Evolutionary conservation across 2,888 invertebrate genomes (phyloP), one percentile per base, ranked within the genome.

Genomic region (Brachyptera putata): DNA sequence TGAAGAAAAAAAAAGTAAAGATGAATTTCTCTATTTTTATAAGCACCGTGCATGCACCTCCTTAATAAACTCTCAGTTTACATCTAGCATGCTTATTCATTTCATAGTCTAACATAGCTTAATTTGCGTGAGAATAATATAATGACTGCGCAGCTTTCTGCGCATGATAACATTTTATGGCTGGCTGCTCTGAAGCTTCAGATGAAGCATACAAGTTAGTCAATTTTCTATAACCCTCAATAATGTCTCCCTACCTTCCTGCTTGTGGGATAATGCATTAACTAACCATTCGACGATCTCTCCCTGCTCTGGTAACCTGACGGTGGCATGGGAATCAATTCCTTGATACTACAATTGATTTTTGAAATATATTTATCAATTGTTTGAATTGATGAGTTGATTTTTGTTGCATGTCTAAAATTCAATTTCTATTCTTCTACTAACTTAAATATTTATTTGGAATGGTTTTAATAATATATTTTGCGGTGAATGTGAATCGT

Each of bases 181-280:
- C 41, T 41, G 41, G 41, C 2, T 41, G 41, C 16, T 41, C 21
- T 41, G 41, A 18, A 21, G 41, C 41, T 16, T 41, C 41, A 18
- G 3, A 18, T 18, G 7, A 9, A 41, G 21, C 21, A 18, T 16
- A 18, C 41, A 41, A 41, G 41, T 41, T 41, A 41, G n/a, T 41
- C 41, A 39, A 11, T 41, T 18, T 21, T n/a, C n/a, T n/a, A n/a
- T n/a, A 41, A 18, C 41, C 41, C 41, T 41, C 16, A 46, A 37
- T 36, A 16, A 41, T 18, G 56, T 58, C 63, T 63, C 63, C 63
- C 63, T 63, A 61, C 63, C 63, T 63, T 61, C 61, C 58, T 61
- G 58, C 58, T 58, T 43, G 34, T 56, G 46, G 56, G 50, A n/a
- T n/a, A n/a, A n/a, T n/a, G n/a, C n/a, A n/a, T n/a, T 63, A 56